Conservation (phyloP, 2,113 vertebrate genomes). For the Macquaria australasica region DNA sequence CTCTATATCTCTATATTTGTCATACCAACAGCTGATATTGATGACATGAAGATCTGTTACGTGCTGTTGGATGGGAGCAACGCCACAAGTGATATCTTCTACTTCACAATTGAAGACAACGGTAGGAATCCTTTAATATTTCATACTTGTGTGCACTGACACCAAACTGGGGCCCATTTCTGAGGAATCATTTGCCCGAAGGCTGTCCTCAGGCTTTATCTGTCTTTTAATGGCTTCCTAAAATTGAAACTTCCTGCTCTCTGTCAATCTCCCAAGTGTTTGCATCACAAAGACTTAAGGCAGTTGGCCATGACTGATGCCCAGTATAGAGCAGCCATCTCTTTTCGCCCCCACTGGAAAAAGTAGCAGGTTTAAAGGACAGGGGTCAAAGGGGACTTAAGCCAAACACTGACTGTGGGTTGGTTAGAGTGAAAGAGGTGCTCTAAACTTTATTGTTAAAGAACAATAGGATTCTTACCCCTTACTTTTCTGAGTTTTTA, state of each 20-base stretch:
- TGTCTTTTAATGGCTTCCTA: constrained; percentile 57
- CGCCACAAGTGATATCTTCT: constrained; percentile 89
- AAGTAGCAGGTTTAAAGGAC: constrained; percentile 61
- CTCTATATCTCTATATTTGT: constrained; percentile 39
- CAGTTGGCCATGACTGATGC: constrained; percentile 77
- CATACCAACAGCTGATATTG: constrained; percentile 85
- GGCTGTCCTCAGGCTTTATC: constrained; percentile 28
- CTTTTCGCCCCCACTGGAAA: constrained; percentile 55
- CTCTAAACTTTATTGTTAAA: constrained; percentile 63
- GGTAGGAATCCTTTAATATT: constrained; percentile 80
- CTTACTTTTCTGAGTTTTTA: constrained; percentile 42
- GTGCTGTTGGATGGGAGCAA: constrained; percentile 86
- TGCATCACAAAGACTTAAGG: constrained; percentile 79
- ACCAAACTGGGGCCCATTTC: constrained; percentile 31
- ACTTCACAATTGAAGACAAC: constrained; percentile 89
- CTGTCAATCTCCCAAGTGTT: constrained; percentile 66
- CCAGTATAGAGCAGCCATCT: constrained; percentile 40
- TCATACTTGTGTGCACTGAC: constrained; percentile 24
- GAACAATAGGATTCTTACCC: constrained; percentile 65
- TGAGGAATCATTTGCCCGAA: background rate
- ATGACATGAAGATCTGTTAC: constrained; percentile 90
- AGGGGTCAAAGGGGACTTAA: constrained; percentile 65
- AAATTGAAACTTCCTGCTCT: constrained; percentile 60
- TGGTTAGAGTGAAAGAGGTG: constrained; percentile 64
- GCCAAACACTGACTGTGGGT: constrained; percentile 47